Percentiles rank a stretch among this genome's conserved stretches.
Evolutionary conservation across 2,888 invertebrate species (phyloP).

Genomic region (Altica lythri): DNA sequence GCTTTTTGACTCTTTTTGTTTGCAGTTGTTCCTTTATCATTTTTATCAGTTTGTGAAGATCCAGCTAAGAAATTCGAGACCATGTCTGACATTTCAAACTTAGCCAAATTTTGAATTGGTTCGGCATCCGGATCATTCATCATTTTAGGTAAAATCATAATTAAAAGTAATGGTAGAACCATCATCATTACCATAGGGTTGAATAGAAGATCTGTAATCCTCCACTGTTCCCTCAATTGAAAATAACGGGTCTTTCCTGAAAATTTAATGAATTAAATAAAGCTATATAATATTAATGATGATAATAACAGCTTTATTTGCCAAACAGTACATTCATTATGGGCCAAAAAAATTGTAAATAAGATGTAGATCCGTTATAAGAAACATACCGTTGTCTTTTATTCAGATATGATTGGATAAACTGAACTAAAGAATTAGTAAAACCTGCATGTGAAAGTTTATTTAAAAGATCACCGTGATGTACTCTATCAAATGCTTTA

Average conservation of each 20-base stretch:
- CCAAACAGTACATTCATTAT: too few relatives aligned
- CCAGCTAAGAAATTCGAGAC: slow-evolving; percentile 86
- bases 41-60: slow-evolving; percentile 22
- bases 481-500: too few relatives aligned
- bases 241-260: slow-evolving; percentile 76
- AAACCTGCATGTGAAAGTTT: too few relatives aligned
- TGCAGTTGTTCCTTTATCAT: slow-evolving; percentile 21
- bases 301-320: too few relatives aligned
- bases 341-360: not conserved
- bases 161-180: slow-evolving; percentile 87
- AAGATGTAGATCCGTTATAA: not conserved
- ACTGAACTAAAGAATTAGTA: too few relatives aligned
- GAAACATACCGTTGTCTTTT: too few relatives aligned
- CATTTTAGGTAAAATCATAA: slow-evolving; percentile 93
- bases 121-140: slow-evolving; percentile 98
- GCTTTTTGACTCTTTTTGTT: slow-evolving; percentile 32
- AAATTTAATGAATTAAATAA: too few relatives aligned
- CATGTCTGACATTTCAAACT: slow-evolving; percentile 93
- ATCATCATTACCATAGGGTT: slow-evolving; percentile 99
- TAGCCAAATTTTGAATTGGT: slow-evolving; percentile 80
- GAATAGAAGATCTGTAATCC: slow-evolving; percentile 93
- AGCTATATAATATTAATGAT: not conserved
- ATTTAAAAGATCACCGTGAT: too few relatives aligned
- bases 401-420: too few relatives aligned
- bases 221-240: slow-evolving; percentile 94